Evolutionary conservation across 2,888 invertebrate genomes (phyloP).

Genomic region (Drosophila basisetae): DNA sequence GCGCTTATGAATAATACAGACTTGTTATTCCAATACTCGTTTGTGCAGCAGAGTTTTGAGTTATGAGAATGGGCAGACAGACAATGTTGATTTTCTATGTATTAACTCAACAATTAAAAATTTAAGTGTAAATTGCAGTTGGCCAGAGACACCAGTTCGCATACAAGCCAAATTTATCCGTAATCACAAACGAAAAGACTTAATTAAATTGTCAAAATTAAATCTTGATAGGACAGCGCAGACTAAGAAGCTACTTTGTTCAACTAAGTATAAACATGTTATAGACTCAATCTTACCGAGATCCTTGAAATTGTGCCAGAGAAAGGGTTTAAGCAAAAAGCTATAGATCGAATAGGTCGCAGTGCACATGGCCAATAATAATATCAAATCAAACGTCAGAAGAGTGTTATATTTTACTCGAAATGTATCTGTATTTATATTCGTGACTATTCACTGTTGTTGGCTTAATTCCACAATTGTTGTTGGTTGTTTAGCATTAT

Average conservation of each 20-base stretch:
- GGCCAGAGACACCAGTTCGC: background rate
- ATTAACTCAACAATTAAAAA: background rate
- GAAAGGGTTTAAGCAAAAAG: background rate
- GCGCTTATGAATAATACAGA: accelerated
- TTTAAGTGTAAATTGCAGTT: background rate
- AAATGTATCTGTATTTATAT: background rate
- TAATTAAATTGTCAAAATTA: background rate
- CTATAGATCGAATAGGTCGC: background rate
- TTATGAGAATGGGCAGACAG: background rate
- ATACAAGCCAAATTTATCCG: background rate
- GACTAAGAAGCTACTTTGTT: background rate
- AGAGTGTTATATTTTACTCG: no score
- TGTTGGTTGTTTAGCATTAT: constrained; percentile 1
- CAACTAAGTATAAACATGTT: background rate
- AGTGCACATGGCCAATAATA: background rate
- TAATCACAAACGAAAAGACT: background rate
- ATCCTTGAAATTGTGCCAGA: background rate
- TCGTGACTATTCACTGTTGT: background rate
- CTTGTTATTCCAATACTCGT: background rate
- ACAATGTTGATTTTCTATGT: background rate
- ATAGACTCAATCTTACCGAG: background rate
- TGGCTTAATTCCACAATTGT: background rate
- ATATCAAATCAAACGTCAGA: background rate
- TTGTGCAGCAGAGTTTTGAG: background rate
- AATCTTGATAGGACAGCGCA: background rate